Evolutionary conservation across 2,888 invertebrate genomes (phyloP).

Genomic region (Sinodicranocentrus sp.): DNA sequence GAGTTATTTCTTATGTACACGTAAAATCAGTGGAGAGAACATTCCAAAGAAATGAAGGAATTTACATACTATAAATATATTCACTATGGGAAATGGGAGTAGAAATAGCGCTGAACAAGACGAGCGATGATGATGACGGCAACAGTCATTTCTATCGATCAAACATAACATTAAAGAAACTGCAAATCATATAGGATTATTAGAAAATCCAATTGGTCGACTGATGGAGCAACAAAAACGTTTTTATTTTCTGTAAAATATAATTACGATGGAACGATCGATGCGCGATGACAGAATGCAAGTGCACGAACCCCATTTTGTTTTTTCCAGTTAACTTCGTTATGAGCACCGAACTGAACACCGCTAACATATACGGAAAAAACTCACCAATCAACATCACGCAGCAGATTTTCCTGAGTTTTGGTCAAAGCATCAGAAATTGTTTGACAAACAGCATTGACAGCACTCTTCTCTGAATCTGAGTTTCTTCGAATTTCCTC

Average conservation of each 20-base stretch:
- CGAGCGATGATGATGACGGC: too few relatives aligned
- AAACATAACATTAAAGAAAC: conserved; percentile 8
- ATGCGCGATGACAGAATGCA: too few relatives aligned
- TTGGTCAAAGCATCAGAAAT: conserved; percentile 84
- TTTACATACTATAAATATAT: too few relatives aligned
- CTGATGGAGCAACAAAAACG: conserved; percentile 31
- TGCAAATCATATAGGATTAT: conserved; percentile 9
- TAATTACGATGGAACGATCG: conserved; percentile 23
- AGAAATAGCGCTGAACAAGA: too few relatives aligned
- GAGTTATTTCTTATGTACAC: too few relatives aligned
- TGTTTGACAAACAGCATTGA: conserved; percentile 84
- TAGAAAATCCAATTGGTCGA: conserved; percentile 32
- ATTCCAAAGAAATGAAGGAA: too few relatives aligned
- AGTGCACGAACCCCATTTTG: background rate
- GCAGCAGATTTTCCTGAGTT: conserved; percentile 83
- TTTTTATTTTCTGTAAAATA: conserved; percentile 1
- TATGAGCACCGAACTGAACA: conserved; percentile 9
- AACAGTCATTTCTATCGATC: conserved; percentile 41
- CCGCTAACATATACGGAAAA: too few relatives aligned
- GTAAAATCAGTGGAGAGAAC: too few relatives aligned
- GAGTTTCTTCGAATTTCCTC: conserved; percentile 84
- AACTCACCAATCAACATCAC: conserved; percentile 84
- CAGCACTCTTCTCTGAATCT: conserved; percentile 84
- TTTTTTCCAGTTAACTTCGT: conserved; percentile 34
- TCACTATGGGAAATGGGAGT: too few relatives aligned